phyloP scores from a whole-genome alignment of 2,113 vertebrate genomes.

The Sinosuthora webbiana region DNA sequence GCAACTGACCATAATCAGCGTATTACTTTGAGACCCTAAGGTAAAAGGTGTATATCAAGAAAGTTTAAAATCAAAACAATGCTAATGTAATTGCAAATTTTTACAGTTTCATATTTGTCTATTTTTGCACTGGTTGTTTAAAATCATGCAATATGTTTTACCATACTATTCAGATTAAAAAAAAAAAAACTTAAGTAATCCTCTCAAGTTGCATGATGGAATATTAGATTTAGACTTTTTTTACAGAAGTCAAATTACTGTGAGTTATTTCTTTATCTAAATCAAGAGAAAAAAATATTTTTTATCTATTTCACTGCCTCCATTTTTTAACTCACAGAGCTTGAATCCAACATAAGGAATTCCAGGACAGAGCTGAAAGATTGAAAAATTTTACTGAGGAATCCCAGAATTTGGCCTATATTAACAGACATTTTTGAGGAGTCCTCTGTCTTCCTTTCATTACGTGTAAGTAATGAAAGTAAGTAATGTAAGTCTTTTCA shows the following conservation, averaged over 20 bases:
- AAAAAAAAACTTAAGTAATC: neutral
- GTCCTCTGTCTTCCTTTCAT: neutral
- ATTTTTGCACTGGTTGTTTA: neutral
- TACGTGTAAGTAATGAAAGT: rapidly evolving
- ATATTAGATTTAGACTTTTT: neutral
- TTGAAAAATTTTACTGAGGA: neutral
- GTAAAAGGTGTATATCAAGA: neutral
- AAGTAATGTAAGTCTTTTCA: neutral
- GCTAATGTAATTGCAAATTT: neutral
- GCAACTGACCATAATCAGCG: neutral
- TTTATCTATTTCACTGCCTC: neutral
- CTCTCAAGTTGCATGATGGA: neutral
- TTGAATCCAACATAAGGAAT: neutral
- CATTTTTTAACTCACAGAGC: neutral
- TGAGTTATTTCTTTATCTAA: neutral
- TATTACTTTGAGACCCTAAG: neutral
- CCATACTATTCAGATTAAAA: neutral
- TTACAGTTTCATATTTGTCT: neutral
- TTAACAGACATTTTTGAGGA: neutral
- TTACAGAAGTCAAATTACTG: neutral
- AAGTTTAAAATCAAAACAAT: neutral
- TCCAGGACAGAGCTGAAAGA: neutral
- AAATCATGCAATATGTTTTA: neutral
- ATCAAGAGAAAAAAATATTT: neutral
- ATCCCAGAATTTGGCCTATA: neutral